These are phyloP conservation scores for Meteorus cinctellus DNA, from an alignment of 2,888 invertebrate species.

Conservation along the genomic window DNA sequence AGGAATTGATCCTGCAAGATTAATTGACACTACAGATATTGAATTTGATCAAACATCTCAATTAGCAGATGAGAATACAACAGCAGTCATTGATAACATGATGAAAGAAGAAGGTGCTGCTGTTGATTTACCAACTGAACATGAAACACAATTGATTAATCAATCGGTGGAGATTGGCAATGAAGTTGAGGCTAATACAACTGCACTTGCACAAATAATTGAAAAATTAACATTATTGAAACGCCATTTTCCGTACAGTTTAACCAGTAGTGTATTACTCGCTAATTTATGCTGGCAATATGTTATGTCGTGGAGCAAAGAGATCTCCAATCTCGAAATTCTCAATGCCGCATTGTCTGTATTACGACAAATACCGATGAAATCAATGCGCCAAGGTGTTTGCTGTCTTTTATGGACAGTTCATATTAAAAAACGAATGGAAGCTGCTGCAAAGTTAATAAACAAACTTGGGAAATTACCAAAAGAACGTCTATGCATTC, in stretches of 20 bases:
- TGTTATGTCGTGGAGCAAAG: constrained; percentile 89
- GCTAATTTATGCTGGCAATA: constrained; percentile 95
- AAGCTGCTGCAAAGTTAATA: constrained; percentile 83
- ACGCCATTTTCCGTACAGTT: constrained; percentile 89
- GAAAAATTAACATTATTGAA: constrained; percentile 75
- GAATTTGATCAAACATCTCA: constrained; percentile 63
- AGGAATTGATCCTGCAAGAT: constrained; percentile 79
- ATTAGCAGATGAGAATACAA: neutral
- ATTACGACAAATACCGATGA: constrained; percentile 79
- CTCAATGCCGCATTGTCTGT: constrained; percentile 84
- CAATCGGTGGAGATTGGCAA: constrained; percentile 60
- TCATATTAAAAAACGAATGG: constrained; percentile 87
- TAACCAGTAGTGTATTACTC: constrained; percentile 85
- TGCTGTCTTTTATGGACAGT: constrained; percentile 92
- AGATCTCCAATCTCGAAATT: constrained; percentile 79
- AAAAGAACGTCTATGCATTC: constrained; percentile 87
- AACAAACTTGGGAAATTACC: constrained; percentile 90
- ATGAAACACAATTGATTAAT: constrained; percentile 50
- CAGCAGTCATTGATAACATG: constrained; percentile 45
- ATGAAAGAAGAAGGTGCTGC: constrained; percentile 60
- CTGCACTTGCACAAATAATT: constrained; percentile 59
- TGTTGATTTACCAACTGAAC: constrained; percentile 54
- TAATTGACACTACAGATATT: constrained; percentile 69
- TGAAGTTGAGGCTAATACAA: constrained; percentile 58
- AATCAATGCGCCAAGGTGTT: constrained; percentile 81